Percentiles rank a stretch among this genome's conserved stretches.
phyloP scores from a whole-genome alignment of 2,113 vertebrate species.

The Tonatia bakeri region DNA sequence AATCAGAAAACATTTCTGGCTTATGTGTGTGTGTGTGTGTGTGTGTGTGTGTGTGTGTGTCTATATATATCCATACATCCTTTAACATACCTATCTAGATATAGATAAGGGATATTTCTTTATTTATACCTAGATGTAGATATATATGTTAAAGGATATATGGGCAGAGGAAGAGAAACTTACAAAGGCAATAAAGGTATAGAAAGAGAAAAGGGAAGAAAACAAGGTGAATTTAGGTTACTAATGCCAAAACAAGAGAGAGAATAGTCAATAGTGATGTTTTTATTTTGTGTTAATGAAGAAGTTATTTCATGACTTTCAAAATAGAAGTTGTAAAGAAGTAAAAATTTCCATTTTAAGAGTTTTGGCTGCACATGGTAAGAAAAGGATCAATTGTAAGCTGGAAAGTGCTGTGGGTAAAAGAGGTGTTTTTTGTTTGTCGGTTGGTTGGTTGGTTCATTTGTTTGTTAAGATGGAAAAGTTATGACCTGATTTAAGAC shows the following conservation, averaged over 20 bases:
- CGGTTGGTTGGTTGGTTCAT: too few species aligned
- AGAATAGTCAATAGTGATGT: background rate
- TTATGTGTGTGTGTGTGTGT: background rate
- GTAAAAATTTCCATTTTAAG: background rate
- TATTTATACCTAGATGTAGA: background rate
- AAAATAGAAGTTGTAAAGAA: background rate
- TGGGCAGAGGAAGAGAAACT: background rate
- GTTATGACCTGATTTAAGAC: background rate
- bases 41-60: too few species aligned
- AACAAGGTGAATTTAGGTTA: background rate
- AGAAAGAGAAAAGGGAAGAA: background rate
- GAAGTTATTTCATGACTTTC: slow-evolving; percentile 32
- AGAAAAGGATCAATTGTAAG: background rate
- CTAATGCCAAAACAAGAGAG: background rate
- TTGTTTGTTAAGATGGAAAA: background rate
- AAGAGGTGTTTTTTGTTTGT: background rate
- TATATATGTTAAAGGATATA: background rate
- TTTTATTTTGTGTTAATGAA: background rate
- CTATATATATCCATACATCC: background rate
- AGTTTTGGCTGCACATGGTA: background rate
- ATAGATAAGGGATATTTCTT: background rate
- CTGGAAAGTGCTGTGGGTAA: background rate
- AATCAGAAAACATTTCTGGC: background rate
- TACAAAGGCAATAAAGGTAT: background rate
- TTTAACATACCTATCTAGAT: background rate